phyloP scores from a whole-genome alignment of 2,113 vertebrate genomes.

The Tychaedon coryphoeus region DNA sequence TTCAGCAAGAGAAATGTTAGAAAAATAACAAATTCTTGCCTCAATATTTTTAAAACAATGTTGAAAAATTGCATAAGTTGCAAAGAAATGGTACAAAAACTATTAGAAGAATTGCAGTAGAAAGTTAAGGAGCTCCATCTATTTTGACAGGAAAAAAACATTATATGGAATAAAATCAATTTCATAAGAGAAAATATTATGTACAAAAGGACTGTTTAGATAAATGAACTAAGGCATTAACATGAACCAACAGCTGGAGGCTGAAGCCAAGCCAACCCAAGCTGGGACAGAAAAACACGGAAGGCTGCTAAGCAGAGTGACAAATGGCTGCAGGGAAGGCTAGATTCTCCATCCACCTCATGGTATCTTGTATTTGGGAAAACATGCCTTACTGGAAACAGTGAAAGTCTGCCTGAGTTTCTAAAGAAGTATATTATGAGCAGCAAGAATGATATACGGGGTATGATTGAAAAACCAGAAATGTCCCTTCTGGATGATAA shows the following conservation, averaged over 20 bases:
- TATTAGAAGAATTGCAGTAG: background rate
- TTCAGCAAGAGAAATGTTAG: background rate
- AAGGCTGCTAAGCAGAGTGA: background rate
- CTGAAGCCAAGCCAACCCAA: background rate
- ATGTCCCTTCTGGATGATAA: background rate
- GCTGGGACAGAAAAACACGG: background rate
- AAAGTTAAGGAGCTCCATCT: background rate
- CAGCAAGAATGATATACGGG: background rate
- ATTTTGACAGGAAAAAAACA: background rate
- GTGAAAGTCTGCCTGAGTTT: background rate
- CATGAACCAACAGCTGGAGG: slow-evolving; percentile 13
- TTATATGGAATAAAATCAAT: background rate
- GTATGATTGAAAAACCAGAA: background rate
- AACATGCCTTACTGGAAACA: background rate
- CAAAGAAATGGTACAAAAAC: background rate
- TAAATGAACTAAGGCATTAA: background rate
- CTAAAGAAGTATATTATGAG: background rate
- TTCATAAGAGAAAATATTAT: background rate
- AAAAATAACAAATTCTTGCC: background rate
- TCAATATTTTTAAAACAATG: background rate
- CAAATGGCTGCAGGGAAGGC: background rate
- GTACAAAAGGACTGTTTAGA: background rate
- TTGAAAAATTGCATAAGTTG: background rate
- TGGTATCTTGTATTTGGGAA: background rate
- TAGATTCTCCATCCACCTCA: background rate